Conservation (phyloP, 92 coral and sea anemone species). For the Porites lobata region DNA sequence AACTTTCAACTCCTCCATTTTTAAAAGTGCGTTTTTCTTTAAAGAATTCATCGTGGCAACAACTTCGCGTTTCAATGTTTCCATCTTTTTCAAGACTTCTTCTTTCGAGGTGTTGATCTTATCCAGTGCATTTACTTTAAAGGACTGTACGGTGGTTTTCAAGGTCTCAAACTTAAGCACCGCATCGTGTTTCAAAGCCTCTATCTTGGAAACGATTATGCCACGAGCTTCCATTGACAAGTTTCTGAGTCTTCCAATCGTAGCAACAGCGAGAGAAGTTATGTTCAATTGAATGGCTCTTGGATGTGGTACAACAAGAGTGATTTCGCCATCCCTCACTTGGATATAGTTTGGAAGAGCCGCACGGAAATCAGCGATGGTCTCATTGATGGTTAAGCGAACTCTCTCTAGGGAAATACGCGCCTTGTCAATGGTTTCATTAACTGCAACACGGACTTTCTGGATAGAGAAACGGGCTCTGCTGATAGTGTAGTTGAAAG, state of each 20-base stretch:
- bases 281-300: constrained; percentile 62
- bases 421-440: neutral
- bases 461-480: constrained; percentile 10
- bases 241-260: constrained; percentile 66
- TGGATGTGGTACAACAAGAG: constrained; percentile 79
- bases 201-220: constrained; percentile 63
- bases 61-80: constrained; percentile 51
- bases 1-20: constrained; percentile 2
- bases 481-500: neutral
- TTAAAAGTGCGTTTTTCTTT: constrained; percentile 23
- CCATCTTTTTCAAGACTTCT: constrained; percentile 57
- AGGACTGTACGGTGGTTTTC: constrained; percentile 49
- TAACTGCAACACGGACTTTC: constrained; percentile 28
- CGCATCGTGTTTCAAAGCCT: constrained; percentile 55
- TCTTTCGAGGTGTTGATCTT: constrained; percentile 55
- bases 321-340: constrained; percentile 70
- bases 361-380: constrained; percentile 49
- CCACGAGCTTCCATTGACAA: constrained; percentile 48
- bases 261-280: constrained; percentile 58
- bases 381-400: neutral
- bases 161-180: constrained; percentile 62
- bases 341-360: constrained; percentile 76
- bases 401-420: neutral
- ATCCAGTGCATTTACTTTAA: constrained; percentile 45
- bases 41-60: constrained; percentile 64